A percentile compares a stretch with the other conserved stretches of the same genome.
phyloP scores from a whole-genome alignment of 1,140 invertebrate genomes.

The Musca vetustissima region DNA sequence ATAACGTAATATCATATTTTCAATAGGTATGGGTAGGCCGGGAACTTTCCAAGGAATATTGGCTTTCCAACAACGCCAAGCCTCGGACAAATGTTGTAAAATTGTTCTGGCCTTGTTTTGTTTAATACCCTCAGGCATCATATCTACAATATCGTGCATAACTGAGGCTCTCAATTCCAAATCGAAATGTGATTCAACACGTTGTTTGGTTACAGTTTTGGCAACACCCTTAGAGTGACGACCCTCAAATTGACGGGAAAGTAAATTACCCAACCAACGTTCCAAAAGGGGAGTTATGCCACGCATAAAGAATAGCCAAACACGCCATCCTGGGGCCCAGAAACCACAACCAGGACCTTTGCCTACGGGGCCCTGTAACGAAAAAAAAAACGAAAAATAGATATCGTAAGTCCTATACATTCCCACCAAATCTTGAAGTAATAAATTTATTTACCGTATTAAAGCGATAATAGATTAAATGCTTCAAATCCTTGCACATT shows the following conservation, averaged over 20 bases:
- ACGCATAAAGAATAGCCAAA: slow-evolving; percentile 99
- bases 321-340: slow-evolving; percentile 99
- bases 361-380: slow-evolving; percentile 83
- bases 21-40: slow-evolving; percentile 96
- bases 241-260: slow-evolving; percentile 98
- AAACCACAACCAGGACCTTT: slow-evolving; percentile 99
- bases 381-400: slow-evolving; percentile 24
- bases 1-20: slow-evolving; percentile 99
- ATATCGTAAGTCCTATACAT: slow-evolving; percentile 6
- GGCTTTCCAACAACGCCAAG: slow-evolving; percentile 99
- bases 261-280: slow-evolving; percentile 95
- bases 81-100: slow-evolving; percentile 97
- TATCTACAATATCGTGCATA: slow-evolving; percentile 99
- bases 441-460: slow-evolving; percentile 79
- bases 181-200: slow-evolving; percentile 99
- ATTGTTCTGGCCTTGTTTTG: slow-evolving; percentile 99
- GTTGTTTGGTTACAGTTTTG: slow-evolving; percentile 99
- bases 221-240: slow-evolving; percentile 98
- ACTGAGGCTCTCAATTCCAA: slow-evolving; percentile 95
- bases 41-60: slow-evolving; percentile 99
- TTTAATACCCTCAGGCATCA: slow-evolving; percentile 99
- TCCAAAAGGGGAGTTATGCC: slow-evolving; percentile 98
- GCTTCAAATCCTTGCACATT: slow-evolving; percentile 99
- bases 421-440: slow-evolving; percentile 61
- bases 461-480: slow-evolving; percentile 99